Evolutionary conservation across 1,140 invertebrate species (phyloP), one percentile per base, ranked within the genome.

Genomic region (Euura saliciscinereae): DNA sequence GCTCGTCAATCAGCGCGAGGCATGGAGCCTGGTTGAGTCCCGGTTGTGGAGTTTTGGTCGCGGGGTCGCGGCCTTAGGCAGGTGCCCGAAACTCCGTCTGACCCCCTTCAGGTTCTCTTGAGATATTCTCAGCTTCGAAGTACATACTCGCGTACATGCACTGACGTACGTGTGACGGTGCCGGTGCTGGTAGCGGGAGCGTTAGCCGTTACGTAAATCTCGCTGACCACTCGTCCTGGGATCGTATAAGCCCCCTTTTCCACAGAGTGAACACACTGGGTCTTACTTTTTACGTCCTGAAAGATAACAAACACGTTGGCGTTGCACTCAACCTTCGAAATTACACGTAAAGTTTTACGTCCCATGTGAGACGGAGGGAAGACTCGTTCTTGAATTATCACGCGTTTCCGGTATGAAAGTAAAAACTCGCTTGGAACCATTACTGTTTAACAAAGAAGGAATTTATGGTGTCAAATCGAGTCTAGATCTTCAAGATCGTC

Each of bases 1-100:
- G 78, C 84, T 85, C 85, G 84, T 86, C 85, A 86, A 86, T 86
- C 84, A 86, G 82, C 77, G 71, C 13, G 28, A 28, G 28, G 51
- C 8, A 78, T 75, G 75, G 80, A 81, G 78, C 74, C 79, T 28
- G 28, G 51, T 59, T n/a, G 74, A 76, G 72, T 59, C 45, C 64
- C 44, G 66, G 28, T 67, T 65, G 69, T 46, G 68, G 65, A 10
- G 68, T 71, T 45, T 70, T 69, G 65, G 51, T 59, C 51, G 64
- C 68, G 43, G 68, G 68, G 68, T 69, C 68, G 45, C 45, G 68
- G 28, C 68, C 43, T 8, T 4, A 44, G 44, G 68, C 68, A 69
- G 68, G 68, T 69, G 68, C 68, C 68, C 68, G 11, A 69, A 69
- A 44, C 5, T 8, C 3, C 8, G 3, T 59, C 8, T 11, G 8